A percentile compares a stretch with the other conserved stretches of the same genome.
phyloP scores from a whole-genome alignment of 2,113 vertebrate genomes.

The Coptodon bakossiorum region DNA sequence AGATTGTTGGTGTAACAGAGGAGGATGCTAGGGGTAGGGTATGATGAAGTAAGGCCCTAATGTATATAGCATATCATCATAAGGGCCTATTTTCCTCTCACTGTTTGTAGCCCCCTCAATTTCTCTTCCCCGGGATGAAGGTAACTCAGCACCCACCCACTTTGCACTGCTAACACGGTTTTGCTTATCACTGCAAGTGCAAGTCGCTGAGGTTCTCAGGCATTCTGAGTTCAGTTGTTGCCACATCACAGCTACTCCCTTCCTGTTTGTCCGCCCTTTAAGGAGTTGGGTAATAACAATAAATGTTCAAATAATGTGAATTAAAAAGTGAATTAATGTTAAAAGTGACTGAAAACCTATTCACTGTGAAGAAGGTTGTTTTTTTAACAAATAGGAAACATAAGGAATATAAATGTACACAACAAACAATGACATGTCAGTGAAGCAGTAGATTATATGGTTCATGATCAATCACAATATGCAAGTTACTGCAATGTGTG shows the following conservation, averaged over 20 bases:
- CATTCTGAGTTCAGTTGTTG: not conserved
- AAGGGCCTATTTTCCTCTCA: not conserved
- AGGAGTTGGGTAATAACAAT: not conserved
- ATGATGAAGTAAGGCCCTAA: not conserved
- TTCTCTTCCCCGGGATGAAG: not conserved
- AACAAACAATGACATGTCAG: not conserved
- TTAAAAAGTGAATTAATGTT: not conserved
- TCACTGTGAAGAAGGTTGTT: not conserved
- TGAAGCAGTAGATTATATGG: not conserved
- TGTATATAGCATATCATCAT: not conserved
- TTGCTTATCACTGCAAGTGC: not conserved
- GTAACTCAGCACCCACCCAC: not conserved
- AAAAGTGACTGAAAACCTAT: not conserved
- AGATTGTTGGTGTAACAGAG: not conserved
- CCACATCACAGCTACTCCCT: not conserved
- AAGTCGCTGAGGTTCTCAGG: not conserved
- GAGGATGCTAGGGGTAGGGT: not conserved
- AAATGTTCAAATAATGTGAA: not conserved
- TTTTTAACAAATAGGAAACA: not conserved
- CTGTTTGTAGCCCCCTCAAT: not conserved
- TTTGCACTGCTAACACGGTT: not conserved
- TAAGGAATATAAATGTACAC: not conserved
- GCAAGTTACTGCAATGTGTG: not conserved
- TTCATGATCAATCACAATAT: not conserved
- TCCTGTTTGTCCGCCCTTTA: not conserved